A percentile compares a stretch with the other conserved stretches of the same genome.
Evolutionary conservation across 2,797 vertebrate genomes (phyloP).

Genomic region (Sandelia bainsii): DNA sequence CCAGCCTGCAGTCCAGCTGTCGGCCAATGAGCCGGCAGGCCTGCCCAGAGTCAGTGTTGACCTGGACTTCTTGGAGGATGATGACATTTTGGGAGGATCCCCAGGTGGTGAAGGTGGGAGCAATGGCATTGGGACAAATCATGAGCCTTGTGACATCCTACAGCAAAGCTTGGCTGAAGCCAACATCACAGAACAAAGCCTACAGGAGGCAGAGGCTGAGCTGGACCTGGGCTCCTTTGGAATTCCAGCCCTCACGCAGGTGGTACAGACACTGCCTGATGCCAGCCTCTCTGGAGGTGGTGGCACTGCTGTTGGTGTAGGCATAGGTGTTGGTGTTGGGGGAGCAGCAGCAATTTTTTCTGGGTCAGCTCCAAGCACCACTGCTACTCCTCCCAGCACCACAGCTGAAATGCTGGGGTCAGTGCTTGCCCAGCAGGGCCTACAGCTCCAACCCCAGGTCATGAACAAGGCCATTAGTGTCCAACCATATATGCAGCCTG

Average conservation of each 20-base stretch:
- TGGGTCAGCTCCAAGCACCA: slow-evolving; percentile 72
- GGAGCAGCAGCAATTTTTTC: slow-evolving; percentile 89
- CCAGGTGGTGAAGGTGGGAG: slow-evolving; percentile 83
- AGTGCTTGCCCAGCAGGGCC: slow-evolving; percentile 85
- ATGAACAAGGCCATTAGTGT: slow-evolving; percentile 96
- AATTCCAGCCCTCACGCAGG: slow-evolving; percentile 91
- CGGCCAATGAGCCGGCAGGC: slow-evolving; percentile 81
- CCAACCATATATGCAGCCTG: slow-evolving; percentile 94
- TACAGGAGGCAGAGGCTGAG: slow-evolving; percentile 94
- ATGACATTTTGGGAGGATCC: slow-evolving; percentile 94
- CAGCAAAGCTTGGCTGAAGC: slow-evolving; percentile 97
- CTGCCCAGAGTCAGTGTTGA: slow-evolving; percentile 92
- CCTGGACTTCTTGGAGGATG: slow-evolving; percentile 96
- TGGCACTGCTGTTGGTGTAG: slow-evolving; percentile 76
- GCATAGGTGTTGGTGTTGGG: slow-evolving; percentile 81
- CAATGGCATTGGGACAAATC: slow-evolving; percentile 82
- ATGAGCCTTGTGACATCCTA: slow-evolving; percentile 95
- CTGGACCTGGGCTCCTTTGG: slow-evolving; percentile 96
- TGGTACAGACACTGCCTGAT: slow-evolving; percentile 88
- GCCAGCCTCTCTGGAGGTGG: slow-evolving; percentile 77
- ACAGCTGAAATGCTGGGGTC: slow-evolving; percentile 90
- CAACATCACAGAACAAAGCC: slow-evolving; percentile 97
- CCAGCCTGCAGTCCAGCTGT: slow-evolving; percentile 84
- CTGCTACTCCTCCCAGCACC: slow-evolving; percentile 77
- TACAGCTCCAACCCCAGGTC: slow-evolving; percentile 89